phyloP scores from a whole-genome alignment of 2,888 invertebrate genomes.

The Drosophila kanekoi region DNA sequence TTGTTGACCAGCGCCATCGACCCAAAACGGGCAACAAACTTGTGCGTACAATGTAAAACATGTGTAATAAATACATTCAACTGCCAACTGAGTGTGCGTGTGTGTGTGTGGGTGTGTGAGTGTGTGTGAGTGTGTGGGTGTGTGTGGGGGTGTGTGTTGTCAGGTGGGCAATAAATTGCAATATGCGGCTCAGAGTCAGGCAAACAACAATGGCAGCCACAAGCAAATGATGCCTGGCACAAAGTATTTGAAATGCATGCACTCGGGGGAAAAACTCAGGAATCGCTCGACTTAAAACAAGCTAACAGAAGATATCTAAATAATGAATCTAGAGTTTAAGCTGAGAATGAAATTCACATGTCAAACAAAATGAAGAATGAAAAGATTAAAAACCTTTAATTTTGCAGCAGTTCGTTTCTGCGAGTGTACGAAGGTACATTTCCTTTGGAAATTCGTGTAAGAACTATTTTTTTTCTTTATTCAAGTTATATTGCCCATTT shows the following conservation, averaged over 20 bases:
- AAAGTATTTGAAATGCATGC: conserved; percentile 64
- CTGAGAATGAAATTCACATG: no score
- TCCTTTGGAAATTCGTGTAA: no score
- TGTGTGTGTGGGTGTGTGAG: conserved; percentile 1
- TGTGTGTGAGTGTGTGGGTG: conserved; percentile 14
- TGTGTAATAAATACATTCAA: conserved; percentile 79
- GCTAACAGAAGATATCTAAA: not conserved
- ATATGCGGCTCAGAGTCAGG: conserved; percentile 42
- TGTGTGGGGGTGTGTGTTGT: conserved; percentile 34
- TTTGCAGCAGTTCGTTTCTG: no score
- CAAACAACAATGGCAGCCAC: conserved; percentile 23
- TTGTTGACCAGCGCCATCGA: conserved; percentile 69
- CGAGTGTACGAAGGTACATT: no score
- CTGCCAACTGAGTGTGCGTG: conserved; percentile 18
- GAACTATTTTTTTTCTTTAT: no score
- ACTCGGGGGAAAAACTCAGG: not conserved
- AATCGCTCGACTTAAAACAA: not conserved
- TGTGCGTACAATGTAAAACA: conserved; percentile 78
- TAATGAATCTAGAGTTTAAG: no score
- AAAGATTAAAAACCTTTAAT: no score
- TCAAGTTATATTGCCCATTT: no score
- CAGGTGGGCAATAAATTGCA: conserved; percentile 73
- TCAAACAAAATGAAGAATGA: no score
- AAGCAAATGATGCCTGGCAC: conserved; percentile 72
- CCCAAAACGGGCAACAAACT: conserved; percentile 65